phyloP scores from a whole-genome alignment of 2,797 vertebrate genomes.

The Adrianichthys oophorus region DNA sequence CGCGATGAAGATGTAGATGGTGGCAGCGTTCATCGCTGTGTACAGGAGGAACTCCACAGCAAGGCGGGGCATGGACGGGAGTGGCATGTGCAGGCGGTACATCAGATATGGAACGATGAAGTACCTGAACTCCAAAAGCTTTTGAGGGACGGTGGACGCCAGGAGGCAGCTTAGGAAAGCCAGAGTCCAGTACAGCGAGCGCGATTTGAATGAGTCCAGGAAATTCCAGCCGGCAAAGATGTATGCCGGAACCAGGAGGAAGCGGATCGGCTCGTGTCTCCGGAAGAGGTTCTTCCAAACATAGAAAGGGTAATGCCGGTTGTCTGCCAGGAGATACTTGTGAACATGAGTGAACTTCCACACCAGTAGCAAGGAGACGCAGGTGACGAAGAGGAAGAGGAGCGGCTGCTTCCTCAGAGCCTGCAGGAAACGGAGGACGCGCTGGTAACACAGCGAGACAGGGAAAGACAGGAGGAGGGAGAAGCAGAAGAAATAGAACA shows the following conservation, averaged over 20 bases:
- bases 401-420: constrained; percentile 78
- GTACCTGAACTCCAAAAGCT: constrained; percentile 94
- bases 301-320: constrained; percentile 95
- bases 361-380: constrained; percentile 78
- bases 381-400: constrained; percentile 69
- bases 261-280: constrained; percentile 82
- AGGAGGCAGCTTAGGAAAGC: constrained; percentile 84
- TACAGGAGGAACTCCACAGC: constrained; percentile 85
- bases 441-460: constrained; percentile 79
- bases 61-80: constrained; percentile 82
- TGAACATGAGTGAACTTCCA: constrained; percentile 94
- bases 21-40: constrained; percentile 80
- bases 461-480: constrained; percentile 86
- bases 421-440: constrained; percentile 79
- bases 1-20: constrained; percentile 87
- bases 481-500: constrained; percentile 94
- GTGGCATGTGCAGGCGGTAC: constrained; percentile 89
- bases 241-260: constrained; percentile 86
- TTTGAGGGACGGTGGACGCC: constrained; percentile 87
- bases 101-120: constrained; percentile 94
- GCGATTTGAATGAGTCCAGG: constrained; percentile 84
- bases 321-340: constrained; percentile 93
- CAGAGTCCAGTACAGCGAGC: constrained; percentile 89
- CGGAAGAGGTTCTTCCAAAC: constrained; percentile 91
- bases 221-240: constrained; percentile 92